These are phyloP conservation scores for Holcopasites calliopsidis DNA, from an alignment of 1,140 invertebrate species.

Conservation along the genomic window DNA sequence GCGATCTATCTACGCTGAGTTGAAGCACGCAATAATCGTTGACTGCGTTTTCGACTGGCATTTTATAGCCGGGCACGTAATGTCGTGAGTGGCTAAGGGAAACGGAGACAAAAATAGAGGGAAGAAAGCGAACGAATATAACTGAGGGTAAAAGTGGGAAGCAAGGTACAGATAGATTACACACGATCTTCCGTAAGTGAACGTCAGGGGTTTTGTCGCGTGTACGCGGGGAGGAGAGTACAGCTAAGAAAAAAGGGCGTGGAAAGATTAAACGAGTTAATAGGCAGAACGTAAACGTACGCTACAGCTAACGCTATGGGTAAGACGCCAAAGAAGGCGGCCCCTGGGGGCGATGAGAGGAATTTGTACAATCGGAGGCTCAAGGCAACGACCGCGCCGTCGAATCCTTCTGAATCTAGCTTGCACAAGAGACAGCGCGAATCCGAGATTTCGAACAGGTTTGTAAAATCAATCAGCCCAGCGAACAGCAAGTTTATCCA, in stretches of 20 bases:
- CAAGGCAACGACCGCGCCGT: conserved; percentile 64
- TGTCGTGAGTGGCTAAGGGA: neutral
- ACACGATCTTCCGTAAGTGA: conserved; percentile 7
- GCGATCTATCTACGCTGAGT: neutral
- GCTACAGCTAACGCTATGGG: conserved; percentile 61
- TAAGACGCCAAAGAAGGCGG: conserved; percentile 73
- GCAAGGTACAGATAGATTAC: conserved; percentile 37
- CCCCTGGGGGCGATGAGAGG: conserved; percentile 74
- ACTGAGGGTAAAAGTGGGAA: conserved; percentile 15
- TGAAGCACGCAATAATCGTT: neutral
- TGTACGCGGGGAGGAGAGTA: conserved; percentile 18
- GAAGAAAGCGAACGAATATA: neutral
- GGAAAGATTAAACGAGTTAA: conserved; percentile 41
- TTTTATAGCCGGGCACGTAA: neutral
- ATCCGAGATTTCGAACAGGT: conserved; percentile 69
- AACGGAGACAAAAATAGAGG: neutral
- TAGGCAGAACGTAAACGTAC: conserved; percentile 47
- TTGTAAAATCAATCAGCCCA: conserved; percentile 68
- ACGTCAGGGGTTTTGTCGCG: conserved; percentile 10
- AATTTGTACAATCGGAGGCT: conserved; percentile 69
- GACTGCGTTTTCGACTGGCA: neutral
- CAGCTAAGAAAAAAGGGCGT: conserved; percentile 48
- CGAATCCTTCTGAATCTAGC: conserved; percentile 63
- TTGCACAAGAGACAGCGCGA: conserved; percentile 64
- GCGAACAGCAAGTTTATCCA: conserved; percentile 49